These are phyloP conservation scores for Brachypalpus laphriformis DNA, from an alignment of 2,888 invertebrate genomes.

Conservation along the genomic window DNA sequence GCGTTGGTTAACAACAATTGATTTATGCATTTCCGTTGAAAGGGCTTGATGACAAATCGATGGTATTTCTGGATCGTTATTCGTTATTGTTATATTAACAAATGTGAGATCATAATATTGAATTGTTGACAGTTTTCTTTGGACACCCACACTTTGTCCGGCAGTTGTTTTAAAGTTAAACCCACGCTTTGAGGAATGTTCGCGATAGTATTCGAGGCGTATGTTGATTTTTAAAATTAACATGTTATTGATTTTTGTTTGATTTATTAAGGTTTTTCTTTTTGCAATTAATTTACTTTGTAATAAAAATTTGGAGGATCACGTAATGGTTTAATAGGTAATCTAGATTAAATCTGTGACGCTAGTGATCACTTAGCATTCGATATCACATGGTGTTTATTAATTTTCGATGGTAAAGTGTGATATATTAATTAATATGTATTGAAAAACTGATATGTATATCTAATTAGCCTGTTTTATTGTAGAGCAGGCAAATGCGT, in stretches of 20 bases:
- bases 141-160: not conserved
- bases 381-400: slow-evolving; percentile 19
- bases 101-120: not conserved
- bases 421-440: slow-evolving; percentile 2
- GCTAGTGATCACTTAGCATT: slow-evolving; percentile 27
- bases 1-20: not conserved
- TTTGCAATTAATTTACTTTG: not conserved
- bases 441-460: not conserved
- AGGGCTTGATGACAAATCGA: not conserved
- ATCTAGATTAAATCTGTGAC: slow-evolving; percentile 47
- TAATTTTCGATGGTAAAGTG: slow-evolving; percentile 6
- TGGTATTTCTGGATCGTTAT: slow-evolving; percentile 8
- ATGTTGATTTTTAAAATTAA: slow-evolving; percentile 17
- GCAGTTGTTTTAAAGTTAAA: not conserved
- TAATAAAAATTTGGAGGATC: slow-evolving; percentile 28
- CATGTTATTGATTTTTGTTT: slow-evolving; percentile 18
- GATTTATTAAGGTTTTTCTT: not conserved
- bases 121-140: not conserved
- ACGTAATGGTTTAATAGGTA: slow-evolving; percentile 3
- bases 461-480: slow-evolving; percentile 20
- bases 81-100: slow-evolving; percentile 12
- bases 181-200: not conserved
- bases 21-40: not conserved
- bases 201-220: slow-evolving; percentile 2
- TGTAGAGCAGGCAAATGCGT: not conserved